Evolutionary conservation across 2,888 invertebrate species (phyloP).

Genomic region (Sylvicola cinctus): DNA sequence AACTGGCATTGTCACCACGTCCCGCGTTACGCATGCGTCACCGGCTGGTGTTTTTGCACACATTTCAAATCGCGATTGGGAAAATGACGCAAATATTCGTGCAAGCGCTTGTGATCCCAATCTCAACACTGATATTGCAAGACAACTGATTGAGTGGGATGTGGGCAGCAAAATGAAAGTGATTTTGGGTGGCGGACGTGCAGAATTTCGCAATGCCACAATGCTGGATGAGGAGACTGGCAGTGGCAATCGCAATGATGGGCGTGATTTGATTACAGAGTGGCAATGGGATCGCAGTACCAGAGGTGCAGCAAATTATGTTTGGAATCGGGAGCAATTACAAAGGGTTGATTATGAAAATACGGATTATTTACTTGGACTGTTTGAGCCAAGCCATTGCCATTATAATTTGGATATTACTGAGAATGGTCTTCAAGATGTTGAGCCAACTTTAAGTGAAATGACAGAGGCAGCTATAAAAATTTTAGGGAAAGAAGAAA

Average conservation of each 20-base stretch:
- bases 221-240: slow-evolving; percentile 30
- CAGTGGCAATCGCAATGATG: slow-evolving; percentile 34
- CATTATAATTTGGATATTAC: slow-evolving; percentile 44
- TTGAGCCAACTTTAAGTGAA: slow-evolving; percentile 52
- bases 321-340: slow-evolving; percentile 37
- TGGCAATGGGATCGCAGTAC: slow-evolving; percentile 50
- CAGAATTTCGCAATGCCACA: slow-evolving; percentile 36
- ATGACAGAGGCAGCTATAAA: slow-evolving; percentile 63
- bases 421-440: slow-evolving; percentile 16
- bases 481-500: slow-evolving; percentile 35
- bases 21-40: slow-evolving; percentile 58
- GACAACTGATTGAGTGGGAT: slow-evolving; percentile 41
- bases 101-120: slow-evolving; percentile 23
- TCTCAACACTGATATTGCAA: slow-evolving; percentile 47
- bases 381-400: slow-evolving; percentile 45
- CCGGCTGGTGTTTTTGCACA: slow-evolving; percentile 45
- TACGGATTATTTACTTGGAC: slow-evolving; percentile 33
- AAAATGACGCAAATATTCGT: slow-evolving; percentile 36
- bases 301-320: slow-evolving; percentile 30
- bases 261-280: slow-evolving; percentile 38
- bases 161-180: slow-evolving; percentile 52
- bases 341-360: slow-evolving; percentile 22
- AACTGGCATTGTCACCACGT: slow-evolving; percentile 51
- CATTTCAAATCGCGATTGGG: slow-evolving; percentile 49
- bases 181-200: slow-evolving; percentile 51